Evolutionary conservation across 2,797 vertebrate genomes (phyloP).

Genomic region (Pangasius mekongensis): DNA sequence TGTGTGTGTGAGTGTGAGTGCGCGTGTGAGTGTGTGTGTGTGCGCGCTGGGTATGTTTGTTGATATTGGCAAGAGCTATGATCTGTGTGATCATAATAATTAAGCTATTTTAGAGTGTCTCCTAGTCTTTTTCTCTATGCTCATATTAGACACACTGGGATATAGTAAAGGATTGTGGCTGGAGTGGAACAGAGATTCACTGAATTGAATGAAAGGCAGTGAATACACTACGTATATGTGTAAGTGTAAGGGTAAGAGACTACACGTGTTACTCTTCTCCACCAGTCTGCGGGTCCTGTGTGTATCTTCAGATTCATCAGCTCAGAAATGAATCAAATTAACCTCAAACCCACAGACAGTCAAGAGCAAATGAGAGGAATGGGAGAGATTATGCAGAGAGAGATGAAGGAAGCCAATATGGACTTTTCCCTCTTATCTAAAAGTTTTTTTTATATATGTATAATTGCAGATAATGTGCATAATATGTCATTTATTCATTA

Average conservation of each 20-base stretch:
- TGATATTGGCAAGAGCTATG: constrained; percentile 74
- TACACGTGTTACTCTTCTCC: constrained; percentile 16
- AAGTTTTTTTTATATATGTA: constrained; percentile 45
- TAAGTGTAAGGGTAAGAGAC: too few relatives aligned
- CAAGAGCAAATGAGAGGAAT: constrained; percentile 50
- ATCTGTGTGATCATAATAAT: constrained; percentile 84
- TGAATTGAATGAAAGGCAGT: constrained; percentile 1
- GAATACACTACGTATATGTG: not conserved
- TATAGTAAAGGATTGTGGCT: not conserved
- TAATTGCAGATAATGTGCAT: constrained; percentile 59
- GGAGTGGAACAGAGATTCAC: not conserved
- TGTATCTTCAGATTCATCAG: constrained; percentile 50
- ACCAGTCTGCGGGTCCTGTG: not conserved
- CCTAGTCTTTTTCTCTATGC: not conserved
- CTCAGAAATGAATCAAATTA: constrained; percentile 61
- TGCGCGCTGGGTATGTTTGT: constrained; percentile 57
- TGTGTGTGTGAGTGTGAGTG: not conserved
- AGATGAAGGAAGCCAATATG: constrained; percentile 64
- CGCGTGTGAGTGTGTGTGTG: not conserved
- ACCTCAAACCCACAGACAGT: constrained; percentile 54
- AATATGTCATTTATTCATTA: constrained; percentile 61
- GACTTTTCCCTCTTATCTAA: constrained; percentile 59
- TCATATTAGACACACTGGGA: not conserved
- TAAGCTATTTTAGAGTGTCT: constrained; percentile 72
- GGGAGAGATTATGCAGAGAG: constrained; percentile 46